Conservation (phyloP, 2,113 vertebrate species). For the Gymnarchus niloticus region DNA sequence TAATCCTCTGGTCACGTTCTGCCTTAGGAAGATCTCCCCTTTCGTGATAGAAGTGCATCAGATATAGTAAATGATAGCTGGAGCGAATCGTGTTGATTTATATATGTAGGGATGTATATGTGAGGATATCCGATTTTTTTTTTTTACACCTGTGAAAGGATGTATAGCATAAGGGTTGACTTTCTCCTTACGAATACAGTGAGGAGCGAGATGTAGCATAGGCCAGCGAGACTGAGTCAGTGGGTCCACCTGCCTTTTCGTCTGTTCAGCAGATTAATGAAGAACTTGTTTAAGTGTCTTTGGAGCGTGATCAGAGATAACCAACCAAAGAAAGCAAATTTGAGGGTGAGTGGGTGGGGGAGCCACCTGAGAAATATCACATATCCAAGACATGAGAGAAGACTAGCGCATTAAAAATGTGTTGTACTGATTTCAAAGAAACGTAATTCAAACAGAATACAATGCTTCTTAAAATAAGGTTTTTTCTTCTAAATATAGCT, state of each 20-base stretch:
- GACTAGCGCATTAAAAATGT: not conserved
- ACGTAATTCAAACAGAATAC: constrained; percentile 16
- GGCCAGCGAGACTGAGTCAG: constrained; percentile 24
- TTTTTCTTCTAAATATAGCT: constrained; percentile 34
- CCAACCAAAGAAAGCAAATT: constrained; percentile 1
- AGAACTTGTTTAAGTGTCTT: not conserved
- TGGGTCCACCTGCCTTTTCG: constrained; percentile 10
- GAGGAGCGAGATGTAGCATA: constrained; percentile 21
- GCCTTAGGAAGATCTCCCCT: constrained; percentile 7
- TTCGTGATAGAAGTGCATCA: constrained; percentile 1
- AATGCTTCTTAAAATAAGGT: constrained; percentile 7
- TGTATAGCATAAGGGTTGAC: constrained; percentile 17
- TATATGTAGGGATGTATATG: not conserved
- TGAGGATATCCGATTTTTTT: not conserved
- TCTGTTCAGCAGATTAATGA: constrained; percentile 30
- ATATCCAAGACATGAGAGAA: not conserved
- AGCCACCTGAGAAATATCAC: not conserved
- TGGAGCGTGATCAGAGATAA: not conserved
- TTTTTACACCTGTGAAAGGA: constrained; percentile 23
- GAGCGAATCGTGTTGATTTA: constrained; percentile 13
- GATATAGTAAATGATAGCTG: not conserved
- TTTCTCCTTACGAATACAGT: constrained; percentile 16
- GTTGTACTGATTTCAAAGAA: constrained; percentile 27
- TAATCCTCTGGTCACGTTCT: not conserved
- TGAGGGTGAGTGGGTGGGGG: not conserved